Percentiles rank a stretch among this genome's conserved stretches.
Conservation (phyloP, 2,113 vertebrate species). For the Cygnus atratus region DNA sequence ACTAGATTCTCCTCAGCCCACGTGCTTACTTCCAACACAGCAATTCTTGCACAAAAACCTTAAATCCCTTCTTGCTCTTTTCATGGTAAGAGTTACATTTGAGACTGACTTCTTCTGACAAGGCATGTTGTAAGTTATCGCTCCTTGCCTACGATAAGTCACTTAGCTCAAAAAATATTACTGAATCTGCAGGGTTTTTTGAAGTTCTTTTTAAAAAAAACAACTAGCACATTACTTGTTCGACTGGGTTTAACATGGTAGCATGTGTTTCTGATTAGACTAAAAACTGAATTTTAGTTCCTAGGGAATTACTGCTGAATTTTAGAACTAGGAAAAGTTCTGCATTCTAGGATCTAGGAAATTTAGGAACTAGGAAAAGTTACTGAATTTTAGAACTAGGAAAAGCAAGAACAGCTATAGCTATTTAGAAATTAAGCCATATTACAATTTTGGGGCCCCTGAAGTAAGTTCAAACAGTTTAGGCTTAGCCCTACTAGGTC, state of each 20-base stretch:
- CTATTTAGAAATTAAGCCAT: neutral
- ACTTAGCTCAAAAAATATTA: neutral
- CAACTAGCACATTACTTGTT: neutral
- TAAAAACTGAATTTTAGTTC: neutral
- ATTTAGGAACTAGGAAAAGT: neutral
- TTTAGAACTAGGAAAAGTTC: neutral
- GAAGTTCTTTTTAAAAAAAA: neutral
- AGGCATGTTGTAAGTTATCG: neutral
- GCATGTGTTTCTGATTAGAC: neutral
- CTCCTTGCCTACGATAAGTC: neutral
- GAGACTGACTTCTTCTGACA: neutral
- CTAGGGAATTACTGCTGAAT: too few species aligned
- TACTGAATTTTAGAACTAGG: neutral
- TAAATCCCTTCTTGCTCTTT: neutral
- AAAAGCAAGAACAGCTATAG: neutral
- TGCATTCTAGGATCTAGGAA: too few species aligned
- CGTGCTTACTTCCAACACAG: neutral
- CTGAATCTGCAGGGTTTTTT: neutral
- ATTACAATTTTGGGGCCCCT: neutral
- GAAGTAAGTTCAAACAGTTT: neutral
- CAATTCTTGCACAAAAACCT: neutral
- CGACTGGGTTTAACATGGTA: neutral
- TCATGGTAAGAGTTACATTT: neutral
- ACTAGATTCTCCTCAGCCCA: neutral
- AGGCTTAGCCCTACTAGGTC: neutral